phyloP scores from a whole-genome alignment of 2,113 vertebrate genomes.

The Bufo bufo region DNA sequence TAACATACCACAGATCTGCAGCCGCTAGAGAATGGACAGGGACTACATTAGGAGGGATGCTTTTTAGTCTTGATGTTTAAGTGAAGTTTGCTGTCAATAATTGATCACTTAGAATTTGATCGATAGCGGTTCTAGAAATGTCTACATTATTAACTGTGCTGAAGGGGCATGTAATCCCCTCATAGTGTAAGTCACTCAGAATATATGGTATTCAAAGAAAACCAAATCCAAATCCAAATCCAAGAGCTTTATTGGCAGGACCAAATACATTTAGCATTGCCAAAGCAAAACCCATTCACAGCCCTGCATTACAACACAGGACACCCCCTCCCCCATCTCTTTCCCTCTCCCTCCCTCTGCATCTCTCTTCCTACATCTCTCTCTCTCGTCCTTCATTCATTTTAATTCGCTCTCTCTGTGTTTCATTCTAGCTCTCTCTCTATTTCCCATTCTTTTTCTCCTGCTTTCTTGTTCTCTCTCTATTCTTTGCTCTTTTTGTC shows the following conservation, averaged over 20 bases:
- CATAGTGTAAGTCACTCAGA: neutral
- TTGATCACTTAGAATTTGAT: conserved; percentile 22
- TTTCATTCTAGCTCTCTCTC: no score
- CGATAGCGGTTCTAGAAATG: neutral
- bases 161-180: neutral
- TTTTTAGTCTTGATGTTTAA: conserved; percentile 36
- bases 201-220: neutral
- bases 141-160: neutral
- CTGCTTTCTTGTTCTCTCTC: no score
- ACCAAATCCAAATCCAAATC: no score
- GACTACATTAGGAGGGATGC: conserved; percentile 22
- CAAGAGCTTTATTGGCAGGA: no score
- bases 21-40: neutral
- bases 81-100: conserved; percentile 42
- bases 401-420: no score
- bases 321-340: no score
- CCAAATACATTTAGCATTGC: no score
- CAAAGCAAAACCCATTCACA: no score
- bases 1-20: conserved; percentile 29
- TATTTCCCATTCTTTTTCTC: no score
- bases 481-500: neutral
- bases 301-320: no score
- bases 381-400: no score
- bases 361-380: neutral
- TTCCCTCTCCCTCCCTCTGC: neutral